Evolutionary conservation across 2,888 invertebrate species (phyloP).

Genomic region (Cheilosia vulpina): DNA sequence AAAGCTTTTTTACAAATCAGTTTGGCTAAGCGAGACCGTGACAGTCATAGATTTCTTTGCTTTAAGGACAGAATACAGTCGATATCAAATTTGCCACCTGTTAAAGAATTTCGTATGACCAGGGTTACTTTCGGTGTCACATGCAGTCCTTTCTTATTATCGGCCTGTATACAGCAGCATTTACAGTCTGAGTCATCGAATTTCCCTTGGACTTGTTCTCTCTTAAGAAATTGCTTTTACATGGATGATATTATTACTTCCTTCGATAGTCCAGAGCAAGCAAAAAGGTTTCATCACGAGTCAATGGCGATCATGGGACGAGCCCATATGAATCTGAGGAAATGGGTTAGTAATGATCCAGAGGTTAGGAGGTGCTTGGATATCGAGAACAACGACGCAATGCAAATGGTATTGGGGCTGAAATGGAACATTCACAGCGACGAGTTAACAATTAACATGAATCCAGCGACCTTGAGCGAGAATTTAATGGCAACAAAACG

Average conservation of each 20-base stretch:
- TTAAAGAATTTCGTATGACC: conserved; percentile 25
- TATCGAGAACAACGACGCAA: not conserved
- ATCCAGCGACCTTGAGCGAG: not conserved
- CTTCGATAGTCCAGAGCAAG: not conserved
- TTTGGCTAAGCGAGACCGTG: too few relatives aligned
- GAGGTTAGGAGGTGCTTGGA: not conserved
- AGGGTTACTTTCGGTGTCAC: conserved; percentile 29
- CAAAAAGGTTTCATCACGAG: conserved; percentile 12
- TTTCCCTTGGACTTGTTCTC: conserved; percentile 21
- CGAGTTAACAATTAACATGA: conserved; percentile 3
- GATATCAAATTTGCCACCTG: not conserved
- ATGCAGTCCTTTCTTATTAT: conserved; percentile 39
- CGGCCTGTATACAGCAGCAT: not conserved
- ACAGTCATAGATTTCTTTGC: too few relatives aligned
- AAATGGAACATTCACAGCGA: conserved; percentile 7
- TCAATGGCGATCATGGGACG: conserved; percentile 8
- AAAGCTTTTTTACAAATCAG: too few relatives aligned
- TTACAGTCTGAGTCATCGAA: not conserved
- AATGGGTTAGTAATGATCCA: conserved; percentile 15
- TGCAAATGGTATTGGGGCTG: conserved; percentile 5
- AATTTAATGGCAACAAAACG: conserved; percentile 1
- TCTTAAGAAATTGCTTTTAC: not conserved
- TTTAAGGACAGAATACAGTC: conserved; percentile 7
- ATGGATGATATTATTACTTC: too few relatives aligned
- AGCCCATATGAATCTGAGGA: conserved; percentile 33